Evolutionary conservation across 2,113 vertebrate species (phyloP).

Genomic region (Sebastes fasciatus): DNA sequence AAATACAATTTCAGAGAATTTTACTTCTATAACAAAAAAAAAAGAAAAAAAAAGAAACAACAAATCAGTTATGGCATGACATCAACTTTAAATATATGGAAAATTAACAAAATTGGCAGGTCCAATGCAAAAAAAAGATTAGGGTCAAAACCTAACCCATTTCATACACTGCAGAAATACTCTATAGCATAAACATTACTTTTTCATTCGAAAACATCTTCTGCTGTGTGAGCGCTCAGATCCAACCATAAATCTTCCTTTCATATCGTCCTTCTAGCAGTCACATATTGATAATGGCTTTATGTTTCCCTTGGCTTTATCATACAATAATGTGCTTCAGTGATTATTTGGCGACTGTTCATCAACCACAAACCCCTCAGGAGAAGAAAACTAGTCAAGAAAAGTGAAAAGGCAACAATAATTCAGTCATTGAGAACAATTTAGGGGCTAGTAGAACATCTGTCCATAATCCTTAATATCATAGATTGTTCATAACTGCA

Average conservation of each 20-base stretch:
- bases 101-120: background rate
- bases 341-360: constrained; percentile 55
- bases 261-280: background rate
- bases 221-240: constrained; percentile 13
- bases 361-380: constrained; percentile 9
- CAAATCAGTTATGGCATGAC: background rate
- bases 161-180: background rate
- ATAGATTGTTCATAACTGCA: background rate
- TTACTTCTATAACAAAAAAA: background rate
- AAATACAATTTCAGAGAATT: background rate
- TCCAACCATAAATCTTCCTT: background rate
- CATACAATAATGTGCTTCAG: constrained; percentile 73
- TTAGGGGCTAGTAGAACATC: no score
- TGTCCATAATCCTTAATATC: background rate
- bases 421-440: background rate
- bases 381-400: constrained; percentile 19
- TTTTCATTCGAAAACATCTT: background rate
- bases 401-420: constrained; percentile 45
- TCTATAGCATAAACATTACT: background rate
- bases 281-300: constrained; percentile 72
- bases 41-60: background rate
- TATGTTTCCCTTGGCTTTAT: constrained; percentile 78
- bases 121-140: background rate
- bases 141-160: background rate
- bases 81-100: background rate